These are phyloP conservation scores for Drosophila ustulata DNA, from an alignment of 2,888 invertebrate genomes.

Conservation along the genomic window DNA sequence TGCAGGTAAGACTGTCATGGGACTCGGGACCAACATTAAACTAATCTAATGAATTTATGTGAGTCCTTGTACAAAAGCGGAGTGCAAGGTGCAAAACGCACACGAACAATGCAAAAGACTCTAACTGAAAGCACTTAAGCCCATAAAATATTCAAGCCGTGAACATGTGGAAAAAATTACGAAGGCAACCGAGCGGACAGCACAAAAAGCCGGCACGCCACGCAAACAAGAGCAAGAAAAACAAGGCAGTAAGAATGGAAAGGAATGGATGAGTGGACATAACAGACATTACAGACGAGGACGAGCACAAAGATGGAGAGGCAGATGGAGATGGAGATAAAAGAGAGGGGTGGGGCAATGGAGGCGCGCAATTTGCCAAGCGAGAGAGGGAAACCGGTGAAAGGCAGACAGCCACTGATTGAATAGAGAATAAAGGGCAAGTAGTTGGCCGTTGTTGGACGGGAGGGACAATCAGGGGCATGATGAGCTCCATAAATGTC, in stretches of 20 bases:
- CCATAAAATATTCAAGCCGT: conserved; percentile 79
- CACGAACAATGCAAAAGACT: conserved; percentile 58
- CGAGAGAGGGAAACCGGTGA: conserved; percentile 23
- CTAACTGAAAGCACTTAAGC: conserved; percentile 79
- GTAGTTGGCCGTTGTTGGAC: conserved; percentile 50
- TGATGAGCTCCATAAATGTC: conserved; percentile 72
- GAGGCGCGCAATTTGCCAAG: conserved; percentile 66
- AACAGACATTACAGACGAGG: conserved; percentile 47
- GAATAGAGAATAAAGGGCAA: conserved; percentile 73
- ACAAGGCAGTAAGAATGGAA: conserved; percentile 38
- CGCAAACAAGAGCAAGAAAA: conserved; percentile 45
- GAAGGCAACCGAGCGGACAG: conserved; percentile 48
- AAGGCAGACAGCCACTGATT: conserved; percentile 67
- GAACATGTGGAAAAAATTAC: conserved; percentile 79
- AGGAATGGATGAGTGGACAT: conserved; percentile 61
- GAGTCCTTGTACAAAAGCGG: conserved; percentile 40
- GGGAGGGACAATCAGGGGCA: conserved; percentile 21
- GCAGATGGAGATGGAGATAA: conserved; percentile 8
- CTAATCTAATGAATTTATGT: conserved; percentile 77
- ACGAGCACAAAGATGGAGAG: background rate
- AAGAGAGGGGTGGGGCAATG: background rate
- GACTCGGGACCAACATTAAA: conserved; percentile 39
- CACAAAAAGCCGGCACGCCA: conserved; percentile 56
- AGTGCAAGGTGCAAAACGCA: conserved; percentile 63
- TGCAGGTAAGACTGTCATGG: conserved; percentile 57